Evolutionary conservation across 2,113 vertebrate species (phyloP).

Genomic region (Ophthalmolycus amberensis): DNA sequence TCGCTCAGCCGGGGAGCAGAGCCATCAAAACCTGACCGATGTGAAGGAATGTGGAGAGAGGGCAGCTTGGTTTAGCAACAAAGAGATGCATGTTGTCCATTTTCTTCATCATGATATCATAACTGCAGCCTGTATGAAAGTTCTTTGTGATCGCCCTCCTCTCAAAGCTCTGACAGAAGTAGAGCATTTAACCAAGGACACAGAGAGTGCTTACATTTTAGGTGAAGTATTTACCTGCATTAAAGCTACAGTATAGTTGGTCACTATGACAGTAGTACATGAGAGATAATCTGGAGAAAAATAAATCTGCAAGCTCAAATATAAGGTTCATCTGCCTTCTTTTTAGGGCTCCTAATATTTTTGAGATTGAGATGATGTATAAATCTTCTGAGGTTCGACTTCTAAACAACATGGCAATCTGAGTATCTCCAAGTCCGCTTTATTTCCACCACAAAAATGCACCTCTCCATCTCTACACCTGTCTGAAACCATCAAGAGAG

Average conservation of each 20-base stretch:
- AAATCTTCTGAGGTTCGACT: not conserved
- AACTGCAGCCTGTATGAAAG: not conserved
- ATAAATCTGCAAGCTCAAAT: too few species aligned
- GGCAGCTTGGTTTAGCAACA: not conserved
- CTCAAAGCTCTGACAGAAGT: not conserved
- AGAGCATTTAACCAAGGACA: not conserved
- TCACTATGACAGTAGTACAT: too few species aligned
- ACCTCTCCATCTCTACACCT: not conserved
- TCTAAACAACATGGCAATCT: not conserved
- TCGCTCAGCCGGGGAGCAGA: constrained; percentile 12
- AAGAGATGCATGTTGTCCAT: not conserved
- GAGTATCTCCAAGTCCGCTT: not conserved
- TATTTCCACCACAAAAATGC: constrained; percentile 3
- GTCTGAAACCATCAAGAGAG: constrained; percentile 1
- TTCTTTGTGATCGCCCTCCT: too few species aligned
- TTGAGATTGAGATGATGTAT: not conserved
- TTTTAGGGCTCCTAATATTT: too few species aligned
- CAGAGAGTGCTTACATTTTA: not conserved
- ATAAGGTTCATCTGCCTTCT: too few species aligned
- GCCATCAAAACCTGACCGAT: not conserved
- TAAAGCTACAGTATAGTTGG: too few species aligned
- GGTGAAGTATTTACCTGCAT: not conserved
- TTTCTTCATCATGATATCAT: not conserved
- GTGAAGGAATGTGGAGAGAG: not conserved
- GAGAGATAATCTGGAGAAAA: too few species aligned